Evolutionary conservation across 2,888 invertebrate species (phyloP), one percentile per base, ranked within the genome.

Genomic region (Euproctis similis): DNA sequence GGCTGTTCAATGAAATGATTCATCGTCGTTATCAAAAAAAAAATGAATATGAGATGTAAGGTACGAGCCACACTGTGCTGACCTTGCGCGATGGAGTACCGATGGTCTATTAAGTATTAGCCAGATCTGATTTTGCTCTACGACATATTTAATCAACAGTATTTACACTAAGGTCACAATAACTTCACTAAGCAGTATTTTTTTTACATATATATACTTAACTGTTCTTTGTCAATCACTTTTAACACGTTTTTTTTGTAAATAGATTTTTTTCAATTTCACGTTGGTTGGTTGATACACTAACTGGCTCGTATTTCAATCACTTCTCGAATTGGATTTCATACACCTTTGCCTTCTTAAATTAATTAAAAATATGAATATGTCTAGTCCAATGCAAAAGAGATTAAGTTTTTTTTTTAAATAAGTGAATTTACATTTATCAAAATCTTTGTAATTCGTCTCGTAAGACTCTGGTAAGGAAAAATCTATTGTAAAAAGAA

Each of bases 321-420:
- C 53, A 55, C 53, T 64, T 59, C 65, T 59, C 60, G n/a, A 39
- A 77, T 78, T 72, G 76, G 77, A 74, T 73, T 72, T 74, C 72
- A 80, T 72, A 72, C 72, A 65, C 73, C 77, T 82, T 78, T 78
- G 77, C 82, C 82, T 82, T 84, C 78, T 66, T 75, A 72, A 75
- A 80, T 69, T 78, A 74, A 76, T 71, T 48, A 52, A 66, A 31
- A 28, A 58, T 9, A 20, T 18, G 66, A 73, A 78, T 75, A 77
- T 78, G 77, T 82, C 84, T 84, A 84, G 84, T 84, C 84, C 80
- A 80, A 75, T 76, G 68, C 71, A 66, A 81, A 80, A 74, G 81
- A 81, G 78, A 81, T 81, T 82, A 78, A 73, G 67, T 73, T 67
- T 65, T 69, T n/a, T n/a, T n/a, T 71, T 70, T 63, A 14, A 64